Evolutionary conservation across 2,797 vertebrate genomes (phyloP), one percentile per base, ranked within the genome.

Genomic region (Gambusia yucatana): DNA sequence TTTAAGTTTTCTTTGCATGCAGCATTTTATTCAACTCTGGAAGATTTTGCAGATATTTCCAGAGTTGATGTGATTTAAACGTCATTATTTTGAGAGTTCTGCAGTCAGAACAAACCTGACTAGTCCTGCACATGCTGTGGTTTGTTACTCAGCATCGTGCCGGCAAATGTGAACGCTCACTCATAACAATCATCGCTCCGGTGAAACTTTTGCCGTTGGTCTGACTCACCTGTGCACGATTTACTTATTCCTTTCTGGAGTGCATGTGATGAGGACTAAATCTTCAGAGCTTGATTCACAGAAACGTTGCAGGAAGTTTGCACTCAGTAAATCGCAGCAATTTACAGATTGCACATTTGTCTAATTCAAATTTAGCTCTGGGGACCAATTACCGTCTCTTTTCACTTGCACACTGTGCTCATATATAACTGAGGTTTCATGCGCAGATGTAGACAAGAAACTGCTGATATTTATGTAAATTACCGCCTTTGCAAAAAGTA

Each of bases 391-490:
- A 28, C n/a, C 11, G 4, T 59, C 55, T 13, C n/a, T 14, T 59
- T 59, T n/a, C 55, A 30, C n/a, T 59, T 43, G 39, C 41, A 33
- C 65, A n/a, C 20, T n/a, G 20, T 14, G 65, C 25, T 71, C 67
- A 46, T 25, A 71, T 28, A n/a, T 17, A 16, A 17, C 25, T 46
- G 67, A 70, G 25, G 41, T 70, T 69, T 69, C 65, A 69, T 70
- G 41, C 6, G 6, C 14, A 70, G 25, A 28, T 70, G 41, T 46
- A 70, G 41, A 14, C n/a, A 43, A 46, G 41, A 71, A 46, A 46
- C 43, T 71, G 67, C 67, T 71, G 67, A 46, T 46, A 22, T 71
- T 17, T 71, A 71, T 71, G 67, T 71, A 71, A 71, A 71, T 71
- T 71, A 46, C 43, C n/a, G 7, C n/a, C 25, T 3, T 30, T 71